Percentiles rank a stretch among this genome's conserved stretches.
These are phyloP conservation scores for Coreius guichenoti DNA, from an alignment of 2,797 vertebrate species.

Conservation along the genomic window DNA sequence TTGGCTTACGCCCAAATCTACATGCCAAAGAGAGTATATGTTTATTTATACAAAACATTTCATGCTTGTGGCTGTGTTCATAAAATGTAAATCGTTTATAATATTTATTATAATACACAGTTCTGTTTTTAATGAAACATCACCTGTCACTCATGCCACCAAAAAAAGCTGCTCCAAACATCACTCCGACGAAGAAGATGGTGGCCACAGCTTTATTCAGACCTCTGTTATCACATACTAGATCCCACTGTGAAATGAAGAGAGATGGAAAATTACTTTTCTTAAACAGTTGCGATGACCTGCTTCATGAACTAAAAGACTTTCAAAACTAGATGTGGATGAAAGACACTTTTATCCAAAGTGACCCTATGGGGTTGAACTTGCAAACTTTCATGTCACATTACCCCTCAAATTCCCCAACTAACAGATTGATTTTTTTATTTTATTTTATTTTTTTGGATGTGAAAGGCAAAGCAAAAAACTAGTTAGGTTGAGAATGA, in stretches of 20 bases:
- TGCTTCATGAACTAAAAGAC: neutral
- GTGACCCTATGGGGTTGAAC: neutral
- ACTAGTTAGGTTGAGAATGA: neutral
- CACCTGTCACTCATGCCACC: conserved; percentile 80
- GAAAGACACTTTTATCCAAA: neutral
- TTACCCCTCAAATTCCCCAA: neutral
- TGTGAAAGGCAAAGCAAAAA: neutral
- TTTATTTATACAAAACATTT: neutral
- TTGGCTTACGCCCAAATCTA: conserved; percentile 62
- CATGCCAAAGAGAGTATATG: neutral
- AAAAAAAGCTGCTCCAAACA: conserved; percentile 75
- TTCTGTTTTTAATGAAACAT: neutral
- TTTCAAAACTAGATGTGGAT: neutral
- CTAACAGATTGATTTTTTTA: neutral
- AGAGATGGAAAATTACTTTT: neutral
- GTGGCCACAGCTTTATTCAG: conserved; percentile 76
- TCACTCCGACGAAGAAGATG: conserved; percentile 78
- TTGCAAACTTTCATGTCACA: neutral
- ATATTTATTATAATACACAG: neutral
- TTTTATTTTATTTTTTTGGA: neutral
- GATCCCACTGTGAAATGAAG: conserved; percentile 73
- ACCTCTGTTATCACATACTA: conserved; percentile 75
- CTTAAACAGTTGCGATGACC: neutral
- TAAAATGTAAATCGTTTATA: neutral
- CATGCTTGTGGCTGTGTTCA: neutral